Evolutionary conservation across 2,888 invertebrate species (phyloP).

Genomic region (Stictocephala bisonia): DNA sequence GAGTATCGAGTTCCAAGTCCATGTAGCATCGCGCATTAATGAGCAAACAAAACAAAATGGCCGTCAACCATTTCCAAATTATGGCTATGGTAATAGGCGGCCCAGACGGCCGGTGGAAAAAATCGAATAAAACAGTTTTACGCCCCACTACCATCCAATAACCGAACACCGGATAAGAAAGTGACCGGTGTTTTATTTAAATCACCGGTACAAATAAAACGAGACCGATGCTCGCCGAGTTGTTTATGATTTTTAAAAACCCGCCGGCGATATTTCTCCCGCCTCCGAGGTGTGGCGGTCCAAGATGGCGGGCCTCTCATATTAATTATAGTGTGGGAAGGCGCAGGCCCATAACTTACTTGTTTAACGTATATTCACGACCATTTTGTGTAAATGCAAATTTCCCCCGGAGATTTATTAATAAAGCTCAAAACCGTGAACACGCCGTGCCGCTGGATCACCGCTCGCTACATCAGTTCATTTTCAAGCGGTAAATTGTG

Average conservation of each 20-base stretch:
- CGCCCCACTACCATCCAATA: slow-evolving; percentile 15
- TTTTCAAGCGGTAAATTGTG: no score
- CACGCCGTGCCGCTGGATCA: no score
- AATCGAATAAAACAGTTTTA: slow-evolving; percentile 43
- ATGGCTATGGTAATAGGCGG: slow-evolving; percentile 45
- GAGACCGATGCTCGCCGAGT: slow-evolving; percentile 19
- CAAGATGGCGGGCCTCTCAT: slow-evolving; percentile 34
- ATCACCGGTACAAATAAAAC: slow-evolving; percentile 28
- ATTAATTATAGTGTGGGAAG: slow-evolving; percentile 34
- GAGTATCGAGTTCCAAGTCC: slow-evolving; percentile 29
- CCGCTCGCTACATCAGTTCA: no score
- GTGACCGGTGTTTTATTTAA: slow-evolving; percentile 13
- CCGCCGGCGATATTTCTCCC: background rate
- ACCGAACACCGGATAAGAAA: slow-evolving; percentile 8
- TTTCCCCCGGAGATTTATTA: slow-evolving; percentile 35
- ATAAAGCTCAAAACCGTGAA: no score
- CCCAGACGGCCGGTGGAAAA: slow-evolving; percentile 3
- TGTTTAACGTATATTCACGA: slow-evolving; percentile 5
- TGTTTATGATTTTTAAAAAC: slow-evolving; percentile 37
- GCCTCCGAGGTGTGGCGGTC: background rate
- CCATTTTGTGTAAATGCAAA: slow-evolving; percentile 38
- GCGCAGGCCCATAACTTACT: background rate
- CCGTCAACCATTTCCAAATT: slow-evolving; percentile 45
- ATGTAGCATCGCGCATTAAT: slow-evolving; percentile 42
- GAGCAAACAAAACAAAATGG: slow-evolving; percentile 47